Conservation (phyloP, 2,888 invertebrate species). For the Notodonta dromedarius region DNA sequence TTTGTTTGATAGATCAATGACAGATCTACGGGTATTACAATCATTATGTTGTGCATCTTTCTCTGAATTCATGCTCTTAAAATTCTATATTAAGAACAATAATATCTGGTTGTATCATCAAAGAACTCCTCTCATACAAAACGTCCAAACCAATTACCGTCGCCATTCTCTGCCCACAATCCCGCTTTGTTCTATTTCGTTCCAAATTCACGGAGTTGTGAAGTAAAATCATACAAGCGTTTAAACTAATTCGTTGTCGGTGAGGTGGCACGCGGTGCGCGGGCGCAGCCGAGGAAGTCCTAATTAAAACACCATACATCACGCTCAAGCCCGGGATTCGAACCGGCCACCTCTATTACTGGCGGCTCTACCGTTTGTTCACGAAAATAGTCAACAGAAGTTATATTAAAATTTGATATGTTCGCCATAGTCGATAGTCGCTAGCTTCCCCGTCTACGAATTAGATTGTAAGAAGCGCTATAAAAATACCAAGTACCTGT, state of each 20-base stretch:
- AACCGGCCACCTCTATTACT: slow-evolving; percentile 57
- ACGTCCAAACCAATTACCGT: slow-evolving; percentile 1
- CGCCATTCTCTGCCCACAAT: background rate
- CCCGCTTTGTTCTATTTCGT: slow-evolving; percentile 15
- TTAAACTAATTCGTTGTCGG: slow-evolving; percentile 12
- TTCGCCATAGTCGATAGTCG: too few relatives aligned
- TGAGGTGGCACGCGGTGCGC: slow-evolving; percentile 19
- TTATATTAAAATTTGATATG: too few relatives aligned
- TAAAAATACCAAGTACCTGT: too few relatives aligned
- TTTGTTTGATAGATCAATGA: too few relatives aligned
- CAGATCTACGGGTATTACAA: too few relatives aligned
- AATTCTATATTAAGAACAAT: too few relatives aligned
- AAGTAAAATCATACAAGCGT: slow-evolving; percentile 9
- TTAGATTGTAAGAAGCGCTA: too few relatives aligned
- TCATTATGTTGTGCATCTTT: too few relatives aligned
- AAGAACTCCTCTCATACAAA: background rate
- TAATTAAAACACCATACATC: slow-evolving; percentile 81
- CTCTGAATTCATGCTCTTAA: too few relatives aligned
- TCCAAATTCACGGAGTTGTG: background rate
- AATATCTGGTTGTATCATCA: background rate
- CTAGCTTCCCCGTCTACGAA: too few relatives aligned
- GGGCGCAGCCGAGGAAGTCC: slow-evolving; percentile 62
- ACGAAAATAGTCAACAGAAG: background rate
- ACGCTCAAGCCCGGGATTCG: slow-evolving; percentile 51
- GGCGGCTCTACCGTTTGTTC: slow-evolving; percentile 39